Conservation (phyloP, 1,140 invertebrate species). For the Dinoponera quadriceps region DNA sequence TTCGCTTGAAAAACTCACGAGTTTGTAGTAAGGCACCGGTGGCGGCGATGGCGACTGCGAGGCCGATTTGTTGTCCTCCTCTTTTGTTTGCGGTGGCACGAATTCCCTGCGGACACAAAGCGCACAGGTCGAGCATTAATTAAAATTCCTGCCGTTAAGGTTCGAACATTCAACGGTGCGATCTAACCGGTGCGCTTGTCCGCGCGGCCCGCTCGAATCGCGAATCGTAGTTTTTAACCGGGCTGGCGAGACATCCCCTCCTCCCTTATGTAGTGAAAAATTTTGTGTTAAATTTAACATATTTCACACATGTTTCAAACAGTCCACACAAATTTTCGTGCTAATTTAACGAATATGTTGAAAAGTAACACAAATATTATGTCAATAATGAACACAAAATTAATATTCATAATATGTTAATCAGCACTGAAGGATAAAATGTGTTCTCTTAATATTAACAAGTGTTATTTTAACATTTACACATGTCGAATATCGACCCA, state of each 20-base stretch:
- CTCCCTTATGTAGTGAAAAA: no score
- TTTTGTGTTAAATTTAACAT: no score
- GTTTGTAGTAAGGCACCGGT: conserved; percentile 83
- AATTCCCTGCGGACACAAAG: conserved; percentile 83
- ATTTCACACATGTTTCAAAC: no score
- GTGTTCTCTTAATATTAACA: no score
- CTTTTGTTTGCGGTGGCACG: conserved; percentile 82
- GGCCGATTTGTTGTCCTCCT: conserved; percentile 77
- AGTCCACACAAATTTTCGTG: no score
- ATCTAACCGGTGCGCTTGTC: background rate
- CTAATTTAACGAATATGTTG: no score
- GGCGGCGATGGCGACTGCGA: conserved; percentile 69
- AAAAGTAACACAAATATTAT: no score
- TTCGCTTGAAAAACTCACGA: conserved; percentile 76
- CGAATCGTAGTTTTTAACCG: background rate
- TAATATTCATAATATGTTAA: no score
- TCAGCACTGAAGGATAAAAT: no score
- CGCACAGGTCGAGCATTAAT: conserved; percentile 35
- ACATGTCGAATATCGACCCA: no score
- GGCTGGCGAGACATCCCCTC: background rate
- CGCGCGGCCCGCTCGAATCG: background rate
- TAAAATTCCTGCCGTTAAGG: background rate
- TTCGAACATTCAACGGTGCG: background rate
- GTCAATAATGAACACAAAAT: no score
- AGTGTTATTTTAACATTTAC: no score